Percentiles rank a stretch among this genome's conserved stretches.
phyloP scores from a whole-genome alignment of 2,888 invertebrate species.

The Caenorhabditis panamensis region DNA sequence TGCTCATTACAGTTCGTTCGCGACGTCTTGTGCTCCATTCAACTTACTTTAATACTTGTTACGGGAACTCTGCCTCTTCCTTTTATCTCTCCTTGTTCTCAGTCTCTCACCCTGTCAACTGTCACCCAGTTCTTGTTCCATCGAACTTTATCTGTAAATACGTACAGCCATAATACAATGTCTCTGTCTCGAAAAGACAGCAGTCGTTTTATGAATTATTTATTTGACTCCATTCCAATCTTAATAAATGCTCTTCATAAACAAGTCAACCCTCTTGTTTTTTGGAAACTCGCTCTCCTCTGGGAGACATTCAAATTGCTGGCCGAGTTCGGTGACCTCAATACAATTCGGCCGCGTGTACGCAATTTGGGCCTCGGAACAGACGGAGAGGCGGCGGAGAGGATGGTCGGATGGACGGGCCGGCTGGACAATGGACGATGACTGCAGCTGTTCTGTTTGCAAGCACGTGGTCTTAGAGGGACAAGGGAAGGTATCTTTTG shows the following conservation, averaged over 20 bases:
- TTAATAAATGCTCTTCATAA: neutral
- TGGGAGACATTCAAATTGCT: neutral
- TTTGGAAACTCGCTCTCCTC: neutral
- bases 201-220: neutral
- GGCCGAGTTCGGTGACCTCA: conserved; percentile 18
- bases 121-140: conserved; percentile 17
- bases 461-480: neutral
- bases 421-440: conserved; percentile 6
- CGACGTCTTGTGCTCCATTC: conserved; percentile 1
- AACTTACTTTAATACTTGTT: conserved; percentile 15
- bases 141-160: conserved; percentile 43
- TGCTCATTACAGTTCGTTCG: neutral
- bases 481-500: too few species aligned
- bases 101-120: conserved; percentile 17
- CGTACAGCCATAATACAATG: conserved; percentile 2
- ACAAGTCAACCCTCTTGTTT: too few species aligned
- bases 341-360: conserved; percentile 10
- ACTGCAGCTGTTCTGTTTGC: conserved; percentile 8
- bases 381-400: neutral
- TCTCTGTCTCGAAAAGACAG: neutral
- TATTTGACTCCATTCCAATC: neutral
- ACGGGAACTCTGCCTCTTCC: conserved; percentile 13
- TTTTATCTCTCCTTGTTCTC: conserved; percentile 6
- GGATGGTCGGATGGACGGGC: conserved; percentile 2
- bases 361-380: neutral